Base-by-base conservation (phyloP, 2,888 invertebrate species). In the Brachypalpus laphriformis region DNA sequence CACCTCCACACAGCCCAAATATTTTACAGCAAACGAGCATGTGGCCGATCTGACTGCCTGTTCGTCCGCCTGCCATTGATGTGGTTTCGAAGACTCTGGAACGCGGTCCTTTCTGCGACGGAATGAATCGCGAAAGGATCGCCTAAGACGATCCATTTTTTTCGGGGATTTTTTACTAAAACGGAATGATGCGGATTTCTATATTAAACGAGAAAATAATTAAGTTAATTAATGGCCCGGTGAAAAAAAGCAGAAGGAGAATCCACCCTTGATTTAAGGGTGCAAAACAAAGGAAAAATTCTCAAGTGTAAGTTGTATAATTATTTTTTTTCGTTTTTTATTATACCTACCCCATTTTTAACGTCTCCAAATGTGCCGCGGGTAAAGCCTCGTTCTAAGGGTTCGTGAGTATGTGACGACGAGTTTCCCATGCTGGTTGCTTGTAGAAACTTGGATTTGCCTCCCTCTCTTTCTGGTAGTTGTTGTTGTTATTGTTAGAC, bases 21-120 rank as follows among this genome's bases (percentile, higher is more conserved):
- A 99, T 94, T 99, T 98, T 88, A 99, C 99, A 88, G 97, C 96
- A 93, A 99, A 99, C 90, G 96, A 97, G 93, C 99, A 99, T 11
- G 98, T 98, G 87, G 98, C 98, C 71, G 97, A 96, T 54, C 99
- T 94, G 25, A 99, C 99, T 63, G 98, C 97, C 71, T 96, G 95
- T 92, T 99, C 99, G 93, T 99, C 99, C 45, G 98, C 97, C 92
- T 98, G 98, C 99, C 99, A 99, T 91, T 98, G 98, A 92, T 98
- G 98, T 34, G 98, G 98, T 91, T 98, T 98, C 82, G 97, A 97
- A 87, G 97, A 97, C 93, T 98, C 98, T 5, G 97, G 97, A 70
- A 96, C 95, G 74, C 94, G 94, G 90, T 96, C 96, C 94, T 98
- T 98, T 92, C 98, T 96, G 86, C 96, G 94, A 72, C 99, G 96